A percentile compares a stretch with the other conserved stretches of the same genome.
Evolutionary conservation across 2,113 vertebrate genomes (phyloP).

Genomic region (Sakesphorus luctuosus): DNA sequence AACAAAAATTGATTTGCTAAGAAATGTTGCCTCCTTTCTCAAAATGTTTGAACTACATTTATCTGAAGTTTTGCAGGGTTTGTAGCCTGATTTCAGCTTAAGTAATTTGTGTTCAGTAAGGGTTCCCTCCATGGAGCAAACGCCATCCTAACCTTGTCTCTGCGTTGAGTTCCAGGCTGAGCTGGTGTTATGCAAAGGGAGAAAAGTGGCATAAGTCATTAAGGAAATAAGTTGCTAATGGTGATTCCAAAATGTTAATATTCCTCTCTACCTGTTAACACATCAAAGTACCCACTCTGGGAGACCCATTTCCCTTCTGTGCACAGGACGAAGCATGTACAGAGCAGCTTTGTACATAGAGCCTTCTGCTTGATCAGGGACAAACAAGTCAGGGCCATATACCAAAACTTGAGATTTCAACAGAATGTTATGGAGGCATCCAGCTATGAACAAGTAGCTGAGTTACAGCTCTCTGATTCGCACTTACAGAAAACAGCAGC

Average conservation of each 20-base stretch:
- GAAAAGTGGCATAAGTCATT: not conserved
- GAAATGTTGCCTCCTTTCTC: not conserved
- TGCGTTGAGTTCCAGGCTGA: not conserved
- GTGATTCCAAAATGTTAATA: not conserved
- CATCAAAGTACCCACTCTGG: not conserved
- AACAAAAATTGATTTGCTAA: not conserved
- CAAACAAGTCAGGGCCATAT: not conserved
- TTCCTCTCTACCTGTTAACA: not conserved
- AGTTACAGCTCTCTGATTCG: not conserved
- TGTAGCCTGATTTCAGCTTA: not conserved
- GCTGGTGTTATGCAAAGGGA: not conserved
- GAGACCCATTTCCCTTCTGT: not conserved
- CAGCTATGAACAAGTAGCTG: not conserved
- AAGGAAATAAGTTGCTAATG: not conserved
- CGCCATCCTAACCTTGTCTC: not conserved
- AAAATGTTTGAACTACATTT: not conserved
- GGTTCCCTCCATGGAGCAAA: accelerated
- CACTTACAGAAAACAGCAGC: not conserved
- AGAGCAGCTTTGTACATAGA: not conserved
- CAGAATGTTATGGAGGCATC: not conserved
- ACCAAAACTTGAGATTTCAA: not conserved
- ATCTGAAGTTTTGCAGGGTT: not conserved
- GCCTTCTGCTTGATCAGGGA: not conserved
- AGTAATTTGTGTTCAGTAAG: not conserved
- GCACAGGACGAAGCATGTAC: not conserved